Evolutionary conservation across 2,888 invertebrate species (phyloP), one percentile per base, ranked within the genome.

Genomic region (Drosophila lacicola): DNA sequence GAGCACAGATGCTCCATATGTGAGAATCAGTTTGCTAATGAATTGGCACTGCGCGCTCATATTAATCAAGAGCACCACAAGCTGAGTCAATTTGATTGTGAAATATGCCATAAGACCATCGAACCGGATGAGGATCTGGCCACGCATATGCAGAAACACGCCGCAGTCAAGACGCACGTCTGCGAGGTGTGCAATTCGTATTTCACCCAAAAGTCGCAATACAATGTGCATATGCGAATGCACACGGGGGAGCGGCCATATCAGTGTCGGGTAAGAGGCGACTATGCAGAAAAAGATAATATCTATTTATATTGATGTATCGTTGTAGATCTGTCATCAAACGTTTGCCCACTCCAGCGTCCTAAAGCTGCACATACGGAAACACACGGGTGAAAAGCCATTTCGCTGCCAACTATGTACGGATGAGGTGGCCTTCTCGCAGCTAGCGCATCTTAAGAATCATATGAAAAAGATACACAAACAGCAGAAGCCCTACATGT

Each of bases 401-500:
- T 97, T 97, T 90, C 94, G 93, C 49, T 96, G 96, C 88, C 93
- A 94, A 13, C 92, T 95, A 80, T 96, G 96, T 87, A 90, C 91
- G 69, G 93, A 93, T 67, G 95, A 95, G 39, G 94, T 95, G 39
- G 95, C 95, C 1, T 97, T 97, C 91, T 95, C 96, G 0, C 97
- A 97, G 90, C 92, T 97, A 62, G 96, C 97, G 0, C 97, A 97
- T 89, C 94, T 97, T 92, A 97, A 97, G 92, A 96, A 97, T 70
- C 97, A 97, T 91, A 96, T 97, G 96, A 94, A 95, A 70, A 96
- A 96, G 84, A 96, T 97, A 58, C 97, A 97, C 91, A 95, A 96
- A 34, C 95, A 96, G 77, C 94, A 94, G 70, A 95, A 96, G 77
- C 96, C 96, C 0, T 97, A 97, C 89, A 95, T 95, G 89, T 97